Percentiles rank a stretch among this genome's conserved stretches.
Evolutionary conservation across 2,888 invertebrate genomes (phyloP).

Genomic region (Griposia aprilina): DNA sequence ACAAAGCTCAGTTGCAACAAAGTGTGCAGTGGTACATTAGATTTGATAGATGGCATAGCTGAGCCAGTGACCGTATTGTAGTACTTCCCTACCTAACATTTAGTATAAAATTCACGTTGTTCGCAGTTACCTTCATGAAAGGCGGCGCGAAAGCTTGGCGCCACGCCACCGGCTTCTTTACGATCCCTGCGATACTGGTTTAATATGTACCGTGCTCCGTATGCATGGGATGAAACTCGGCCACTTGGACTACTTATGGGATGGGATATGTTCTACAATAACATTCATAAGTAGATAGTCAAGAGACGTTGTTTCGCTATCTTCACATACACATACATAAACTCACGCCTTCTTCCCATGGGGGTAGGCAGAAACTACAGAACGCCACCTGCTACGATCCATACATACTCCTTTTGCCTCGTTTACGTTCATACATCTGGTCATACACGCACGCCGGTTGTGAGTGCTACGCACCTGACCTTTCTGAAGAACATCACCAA

Average conservation of each 20-base stretch:
- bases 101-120: slow-evolving; percentile 66
- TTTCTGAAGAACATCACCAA: too few relatives aligned
- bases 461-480: too few relatives aligned
- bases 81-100: slow-evolving; percentile 34
- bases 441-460: too few relatives aligned
- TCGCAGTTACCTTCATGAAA: slow-evolving; percentile 58
- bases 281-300: neutral
- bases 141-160: slow-evolving; percentile 73
- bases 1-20: slow-evolving; percentile 26
- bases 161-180: slow-evolving; percentile 73
- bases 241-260: slow-evolving; percentile 43
- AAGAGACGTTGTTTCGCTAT: slow-evolving; percentile 7
- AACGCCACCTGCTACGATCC: too few relatives aligned
- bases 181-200: slow-evolving; percentile 69
- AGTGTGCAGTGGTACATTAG: slow-evolving; percentile 33
- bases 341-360: too few relatives aligned
- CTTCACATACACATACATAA: too few relatives aligned
- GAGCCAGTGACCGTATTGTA: slow-evolving; percentile 54
- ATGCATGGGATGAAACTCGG: slow-evolving; percentile 62
- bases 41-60: slow-evolving; percentile 51
- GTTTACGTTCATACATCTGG: too few relatives aligned
- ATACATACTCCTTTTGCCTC: too few relatives aligned
- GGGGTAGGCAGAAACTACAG: too few relatives aligned
- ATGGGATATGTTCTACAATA: slow-evolving; percentile 31
- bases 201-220: slow-evolving; percentile 62